Percentiles rank a stretch among this genome's conserved stretches.
Conservation (phyloP, 2,888 invertebrate species). For the Pecten maximus region DNA sequence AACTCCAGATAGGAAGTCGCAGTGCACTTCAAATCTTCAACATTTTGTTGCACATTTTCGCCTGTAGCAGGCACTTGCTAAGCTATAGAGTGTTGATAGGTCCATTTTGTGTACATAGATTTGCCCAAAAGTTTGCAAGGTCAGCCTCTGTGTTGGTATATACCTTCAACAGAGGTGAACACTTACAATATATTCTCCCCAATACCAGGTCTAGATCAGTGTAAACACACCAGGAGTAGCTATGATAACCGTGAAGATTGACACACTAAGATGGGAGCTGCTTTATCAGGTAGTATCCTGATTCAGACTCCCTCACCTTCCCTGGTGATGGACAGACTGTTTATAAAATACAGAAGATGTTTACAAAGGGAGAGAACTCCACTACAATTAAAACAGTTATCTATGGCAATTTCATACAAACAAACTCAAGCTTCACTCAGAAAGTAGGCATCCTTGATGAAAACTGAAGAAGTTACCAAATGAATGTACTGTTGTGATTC, state of each 20-base stretch:
- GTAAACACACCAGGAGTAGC: not conserved
- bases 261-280: not conserved
- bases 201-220: not conserved
- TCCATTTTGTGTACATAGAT: not conserved
- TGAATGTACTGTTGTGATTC: not conserved
- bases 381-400: constrained; percentile 5
- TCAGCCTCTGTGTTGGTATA: not conserved
- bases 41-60: not conserved
- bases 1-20: not conserved
- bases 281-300: not conserved
- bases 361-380: constrained; percentile 17
- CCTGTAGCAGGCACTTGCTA: not conserved
- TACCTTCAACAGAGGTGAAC: not conserved
- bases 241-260: not conserved
- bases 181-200: not conserved
- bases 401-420: constrained; percentile 9
- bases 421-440: not conserved
- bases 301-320: not conserved
- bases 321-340: not conserved
- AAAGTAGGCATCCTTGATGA: not conserved
- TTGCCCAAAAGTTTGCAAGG: not conserved
- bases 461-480: not conserved
- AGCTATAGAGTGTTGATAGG: not conserved
- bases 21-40: not conserved
- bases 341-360: constrained; percentile 6